Evolutionary conservation across 2,797 vertebrate species (phyloP).

Genomic region (Mallotus villosus): DNA sequence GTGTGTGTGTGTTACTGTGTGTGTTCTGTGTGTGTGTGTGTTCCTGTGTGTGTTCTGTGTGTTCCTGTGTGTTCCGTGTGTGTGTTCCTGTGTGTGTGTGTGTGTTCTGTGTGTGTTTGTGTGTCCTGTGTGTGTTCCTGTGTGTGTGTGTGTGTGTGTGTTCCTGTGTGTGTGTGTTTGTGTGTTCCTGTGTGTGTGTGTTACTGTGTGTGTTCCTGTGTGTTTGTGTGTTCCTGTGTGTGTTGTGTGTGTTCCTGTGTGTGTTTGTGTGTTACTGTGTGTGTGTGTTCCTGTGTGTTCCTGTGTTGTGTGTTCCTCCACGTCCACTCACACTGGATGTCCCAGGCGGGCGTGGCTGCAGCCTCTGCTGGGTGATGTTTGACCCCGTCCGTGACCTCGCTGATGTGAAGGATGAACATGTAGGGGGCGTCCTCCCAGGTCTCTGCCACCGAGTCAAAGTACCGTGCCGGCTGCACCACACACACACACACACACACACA

Average conservation of each 20-base stretch:
- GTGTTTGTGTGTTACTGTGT: not conserved
- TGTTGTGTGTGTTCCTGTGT: not conserved
- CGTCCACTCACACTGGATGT: slow-evolving; percentile 55
- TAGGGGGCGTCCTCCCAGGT: slow-evolving; percentile 81
- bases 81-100: slow-evolving; percentile 4
- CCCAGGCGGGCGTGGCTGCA: slow-evolving; percentile 40
- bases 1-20: slow-evolving; percentile 1
- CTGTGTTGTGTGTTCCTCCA: not conserved
- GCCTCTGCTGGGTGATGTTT: fast-evolving
- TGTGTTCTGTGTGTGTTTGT: slow-evolving; percentile 2
- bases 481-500: not conserved
- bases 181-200: not conserved
- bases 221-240: not conserved
- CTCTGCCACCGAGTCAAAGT: slow-evolving; percentile 37
- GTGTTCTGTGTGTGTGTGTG: not conserved
- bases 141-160: slow-evolving; percentile 5
- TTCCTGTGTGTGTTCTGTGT: not conserved
- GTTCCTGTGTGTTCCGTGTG: not conserved
- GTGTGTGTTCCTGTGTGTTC: slow-evolving; percentile 9
- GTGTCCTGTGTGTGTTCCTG: no score
- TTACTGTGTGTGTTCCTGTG: not conserved
- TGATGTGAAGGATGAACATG: slow-evolving; percentile 72
- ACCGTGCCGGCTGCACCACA: not conserved
- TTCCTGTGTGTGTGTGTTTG: slow-evolving; percentile 3
- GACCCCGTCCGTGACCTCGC: not conserved